Evolutionary conservation across 1,140 invertebrate genomes (phyloP).

Genomic region (Pseudomyrmex concolor): DNA sequence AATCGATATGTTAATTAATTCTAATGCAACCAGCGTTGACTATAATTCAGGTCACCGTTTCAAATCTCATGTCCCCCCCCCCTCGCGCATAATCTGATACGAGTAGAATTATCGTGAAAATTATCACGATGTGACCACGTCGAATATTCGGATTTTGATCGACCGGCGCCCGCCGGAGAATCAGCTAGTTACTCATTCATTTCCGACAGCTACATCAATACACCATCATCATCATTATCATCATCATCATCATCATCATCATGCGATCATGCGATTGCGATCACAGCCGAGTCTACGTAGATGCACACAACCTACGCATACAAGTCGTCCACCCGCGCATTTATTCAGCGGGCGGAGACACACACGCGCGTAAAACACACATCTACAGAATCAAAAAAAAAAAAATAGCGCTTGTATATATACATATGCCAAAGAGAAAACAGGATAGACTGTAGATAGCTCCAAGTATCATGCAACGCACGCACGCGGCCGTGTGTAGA

Average conservation of each 20-base stretch:
- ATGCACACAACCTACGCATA: slow-evolving; percentile 29
- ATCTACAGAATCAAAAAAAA: neutral
- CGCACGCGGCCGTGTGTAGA: slow-evolving; percentile 37
- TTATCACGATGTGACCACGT: neutral
- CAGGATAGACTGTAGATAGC: slow-evolving; percentile 30
- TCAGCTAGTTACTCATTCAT: slow-evolving; percentile 48
- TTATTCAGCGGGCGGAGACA: slow-evolving; percentile 21
- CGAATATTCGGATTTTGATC: neutral
- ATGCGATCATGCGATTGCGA: slow-evolving; percentile 54
- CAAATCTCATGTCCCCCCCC: neutral
- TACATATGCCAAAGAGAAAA: slow-evolving; percentile 21
- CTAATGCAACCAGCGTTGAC: neutral
- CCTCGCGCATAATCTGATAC: neutral
- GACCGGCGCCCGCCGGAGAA: slow-evolving; percentile 12
- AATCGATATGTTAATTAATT: neutral
- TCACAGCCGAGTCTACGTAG: slow-evolving; percentile 41
- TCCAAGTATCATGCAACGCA: slow-evolving; percentile 60
- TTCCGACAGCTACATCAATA: slow-evolving; percentile 56
- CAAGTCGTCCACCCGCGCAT: slow-evolving; percentile 33
- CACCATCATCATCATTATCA: slow-evolving; percentile 37
- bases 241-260: slow-evolving; percentile 39
- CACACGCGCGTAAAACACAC: neutral
- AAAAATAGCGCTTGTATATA: slow-evolving; percentile 18
- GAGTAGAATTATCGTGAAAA: neutral
- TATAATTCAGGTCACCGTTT: neutral